Base-by-base conservation (phyloP, 2,888 invertebrate species). In the Mactromeris polynyma region DNA sequence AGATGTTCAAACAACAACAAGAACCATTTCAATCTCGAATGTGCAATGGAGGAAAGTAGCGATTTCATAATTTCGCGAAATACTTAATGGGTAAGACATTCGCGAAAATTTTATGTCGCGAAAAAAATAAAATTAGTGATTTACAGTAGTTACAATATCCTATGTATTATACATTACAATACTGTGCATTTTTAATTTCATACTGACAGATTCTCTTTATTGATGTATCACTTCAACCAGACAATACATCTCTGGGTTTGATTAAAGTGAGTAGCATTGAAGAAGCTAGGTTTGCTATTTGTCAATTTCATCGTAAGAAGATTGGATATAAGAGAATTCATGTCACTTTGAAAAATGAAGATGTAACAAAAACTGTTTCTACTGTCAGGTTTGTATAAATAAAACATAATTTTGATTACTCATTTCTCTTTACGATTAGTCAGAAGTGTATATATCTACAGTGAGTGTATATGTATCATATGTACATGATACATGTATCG, bases 231-330 rank as follows among this genome's bases (percentile, higher is more conserved):
- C 96, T 97, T 69, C 98, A 98, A 96, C 97, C 97, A 0, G 98
- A 98, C 96, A 98, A 98, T 80, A 97, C 97, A 87, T 97, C 98
- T 36, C 97, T 98, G 6, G 98, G 98, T 0, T 97, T 97, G 36
- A 97, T 98, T 0, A 97, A 97, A 95, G 97, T 99, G 0, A 97
- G 98, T 0, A 97, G 98, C 0, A 97, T 98, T 87, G 98, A 98
- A 95, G 98, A 98, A 94, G 97, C 97, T 89, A 96, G 97, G 93
- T 96, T 96, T 93, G 98, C 98, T 51, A 98, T 99, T 92, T 98
- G 98, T 0, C 98, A 98, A 95, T 97, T 98, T 81, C 98, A 99
- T 96, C 98, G 98, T 87, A 98, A 98, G 88, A 98, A 98, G 95
- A 97, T 99, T 87, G 98, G 98, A 11, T 98, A 98, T 93, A 98